Conservation (phyloP, 2,888 invertebrate genomes). For the Heliconius ethilla region DNA sequence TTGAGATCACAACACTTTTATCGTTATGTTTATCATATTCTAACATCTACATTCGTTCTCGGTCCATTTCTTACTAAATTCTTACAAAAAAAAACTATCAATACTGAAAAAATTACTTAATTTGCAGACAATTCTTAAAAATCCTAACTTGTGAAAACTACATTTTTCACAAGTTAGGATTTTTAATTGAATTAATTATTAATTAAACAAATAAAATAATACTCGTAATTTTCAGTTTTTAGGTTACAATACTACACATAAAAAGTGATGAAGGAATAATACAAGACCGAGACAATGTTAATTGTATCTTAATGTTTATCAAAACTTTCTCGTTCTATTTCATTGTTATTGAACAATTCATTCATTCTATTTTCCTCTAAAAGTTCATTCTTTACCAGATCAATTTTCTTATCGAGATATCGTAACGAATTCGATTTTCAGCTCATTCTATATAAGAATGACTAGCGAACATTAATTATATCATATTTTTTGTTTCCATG, state of each 20-base stretch:
- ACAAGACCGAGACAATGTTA: conserved; percentile 9
- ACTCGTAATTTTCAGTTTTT: not conserved
- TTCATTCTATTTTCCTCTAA: not conserved
- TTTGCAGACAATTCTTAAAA: not conserved
- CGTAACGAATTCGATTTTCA: not conserved
- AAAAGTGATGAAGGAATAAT: not conserved
- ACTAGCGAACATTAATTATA: not conserved
- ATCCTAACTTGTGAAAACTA: not conserved
- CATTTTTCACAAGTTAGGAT: no score
- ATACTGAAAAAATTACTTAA: not conserved
- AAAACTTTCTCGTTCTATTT: conserved; percentile 17
- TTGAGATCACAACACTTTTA: conserved; percentile 43
- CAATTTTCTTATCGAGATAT: not conserved
- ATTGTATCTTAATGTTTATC: conserved; percentile 16
- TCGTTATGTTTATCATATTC: conserved; percentile 21
- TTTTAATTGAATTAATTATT: no score
- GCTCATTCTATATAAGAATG: not conserved
- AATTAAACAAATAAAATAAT: not conserved
- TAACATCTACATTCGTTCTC: conserved; percentile 4
- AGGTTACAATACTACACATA: no score
- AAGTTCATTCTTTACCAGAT: conserved; percentile 10
- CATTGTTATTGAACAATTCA: conserved; percentile 14
- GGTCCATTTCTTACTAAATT: not conserved
- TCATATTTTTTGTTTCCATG: not conserved
- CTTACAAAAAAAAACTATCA: not conserved